Conservation (phyloP, 2,888 invertebrate species). For the Drosophila picticornis region DNA sequence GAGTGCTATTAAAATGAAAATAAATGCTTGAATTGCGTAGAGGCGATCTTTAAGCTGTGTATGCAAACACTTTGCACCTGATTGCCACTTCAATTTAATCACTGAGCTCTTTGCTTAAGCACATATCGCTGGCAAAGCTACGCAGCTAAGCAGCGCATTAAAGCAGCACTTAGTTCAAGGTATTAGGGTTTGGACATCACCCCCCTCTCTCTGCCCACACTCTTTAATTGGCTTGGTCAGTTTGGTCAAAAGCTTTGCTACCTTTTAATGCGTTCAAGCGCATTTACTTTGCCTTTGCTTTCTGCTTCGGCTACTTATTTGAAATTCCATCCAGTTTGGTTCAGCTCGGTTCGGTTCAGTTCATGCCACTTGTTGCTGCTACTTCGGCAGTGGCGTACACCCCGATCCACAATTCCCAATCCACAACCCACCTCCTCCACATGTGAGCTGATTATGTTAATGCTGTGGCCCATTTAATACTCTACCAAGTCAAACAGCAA, state of each 20-base stretch:
- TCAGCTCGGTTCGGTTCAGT: conserved; percentile 7
- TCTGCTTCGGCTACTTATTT: conserved; percentile 52
- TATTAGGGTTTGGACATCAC: conserved; percentile 31
- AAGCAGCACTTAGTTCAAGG: conserved; percentile 51
- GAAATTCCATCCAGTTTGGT: conserved; percentile 40
- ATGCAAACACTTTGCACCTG: conserved; percentile 33
- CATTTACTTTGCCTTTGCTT: conserved; percentile 54
- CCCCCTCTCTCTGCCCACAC: not conserved
- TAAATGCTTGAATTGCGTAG: not conserved
- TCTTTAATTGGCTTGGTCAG: conserved; percentile 19
- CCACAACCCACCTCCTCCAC: conserved; percentile 13
- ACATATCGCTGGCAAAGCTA: conserved; percentile 57
- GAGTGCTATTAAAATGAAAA: not conserved
- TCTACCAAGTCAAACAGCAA: conserved; percentile 63
- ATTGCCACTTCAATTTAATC: conserved; percentile 37
- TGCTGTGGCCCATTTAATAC: conserved; percentile 64
- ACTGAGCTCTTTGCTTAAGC: conserved; percentile 37
- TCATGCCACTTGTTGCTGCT: conserved; percentile 28
- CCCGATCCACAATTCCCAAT: not conserved
- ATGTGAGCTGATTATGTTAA: conserved; percentile 78
- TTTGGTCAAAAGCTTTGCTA: conserved; percentile 57
- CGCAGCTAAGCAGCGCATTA: conserved; percentile 56
- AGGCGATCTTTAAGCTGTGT: conserved; percentile 3
- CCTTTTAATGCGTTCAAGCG: conserved; percentile 69
- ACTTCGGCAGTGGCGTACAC: conserved; percentile 14